Percentiles rank a stretch among this genome's conserved stretches.
Evolutionary conservation across 2,888 invertebrate genomes (phyloP).

Genomic region (Tholera decimalis): DNA sequence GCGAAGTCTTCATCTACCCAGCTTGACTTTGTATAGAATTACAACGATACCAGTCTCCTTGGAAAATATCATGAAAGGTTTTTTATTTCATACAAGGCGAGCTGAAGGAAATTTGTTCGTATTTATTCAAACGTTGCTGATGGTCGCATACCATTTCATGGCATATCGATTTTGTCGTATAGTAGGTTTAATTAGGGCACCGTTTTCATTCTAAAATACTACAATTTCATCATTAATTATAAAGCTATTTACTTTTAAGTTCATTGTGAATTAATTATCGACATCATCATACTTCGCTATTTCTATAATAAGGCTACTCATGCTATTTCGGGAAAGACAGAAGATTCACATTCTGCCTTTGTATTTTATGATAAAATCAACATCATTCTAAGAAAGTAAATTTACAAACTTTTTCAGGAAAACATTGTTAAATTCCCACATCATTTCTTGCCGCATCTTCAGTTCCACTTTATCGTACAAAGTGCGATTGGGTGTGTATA

Average conservation of each 20-base stretch:
- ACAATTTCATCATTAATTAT: conserved; percentile 31
- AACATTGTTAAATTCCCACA: conserved; percentile 18
- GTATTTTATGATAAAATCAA: no score
- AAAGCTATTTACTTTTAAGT: conserved; percentile 28
- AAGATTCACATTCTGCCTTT: no score
- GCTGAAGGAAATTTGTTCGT: conserved; percentile 39
- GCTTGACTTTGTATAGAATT: conserved; percentile 74
- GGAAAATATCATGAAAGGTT: conserved; percentile 65
- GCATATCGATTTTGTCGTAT: conserved; percentile 35
- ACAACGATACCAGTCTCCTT: conserved; percentile 73
- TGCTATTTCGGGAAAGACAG: not conserved
- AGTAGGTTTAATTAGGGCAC: conserved; percentile 23
- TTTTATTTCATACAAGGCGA: conserved; percentile 54
- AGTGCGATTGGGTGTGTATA: conserved; percentile 43
- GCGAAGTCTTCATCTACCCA: conserved; percentile 63
- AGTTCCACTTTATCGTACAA: conserved; percentile 29
- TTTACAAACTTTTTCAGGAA: conserved; percentile 14
- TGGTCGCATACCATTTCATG: conserved; percentile 39
- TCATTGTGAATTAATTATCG: conserved; percentile 4
- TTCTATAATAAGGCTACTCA: conserved; percentile 5
- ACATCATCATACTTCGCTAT: not conserved
- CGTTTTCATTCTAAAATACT: conserved; percentile 20
- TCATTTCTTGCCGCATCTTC: conserved; percentile 32
- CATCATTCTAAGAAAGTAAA: not conserved
- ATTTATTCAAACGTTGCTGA: conserved; percentile 43